These are phyloP conservation scores for Botrylloides violaceus DNA, from an alignment of 23 tunicate genomes.

Conservation along the genomic window DNA sequence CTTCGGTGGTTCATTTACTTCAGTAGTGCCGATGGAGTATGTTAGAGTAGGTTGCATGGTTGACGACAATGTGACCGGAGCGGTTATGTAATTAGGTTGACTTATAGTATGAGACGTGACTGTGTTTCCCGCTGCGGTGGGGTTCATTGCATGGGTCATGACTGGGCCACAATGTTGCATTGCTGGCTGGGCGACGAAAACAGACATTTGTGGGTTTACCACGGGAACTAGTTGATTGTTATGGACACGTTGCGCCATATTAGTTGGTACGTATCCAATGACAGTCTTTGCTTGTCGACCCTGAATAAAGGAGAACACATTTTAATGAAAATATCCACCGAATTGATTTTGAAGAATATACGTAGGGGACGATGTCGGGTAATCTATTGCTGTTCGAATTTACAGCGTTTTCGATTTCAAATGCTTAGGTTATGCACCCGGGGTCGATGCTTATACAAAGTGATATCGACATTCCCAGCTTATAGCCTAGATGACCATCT, in stretches of 20 bases:
- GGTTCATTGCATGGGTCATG: too few relatives aligned
- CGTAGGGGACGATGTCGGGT: too few relatives aligned
- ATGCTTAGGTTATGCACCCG: too few relatives aligned
- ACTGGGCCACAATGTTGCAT: neutral
- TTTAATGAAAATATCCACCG: too few relatives aligned
- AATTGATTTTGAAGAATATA: too few relatives aligned
- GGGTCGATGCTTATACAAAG: too few relatives aligned
- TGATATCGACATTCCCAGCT: too few relatives aligned
- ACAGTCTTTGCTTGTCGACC: conserved; percentile 39
- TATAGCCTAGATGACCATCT: too few relatives aligned
- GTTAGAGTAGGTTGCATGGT: conserved; percentile 66
- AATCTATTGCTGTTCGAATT: too few relatives aligned
- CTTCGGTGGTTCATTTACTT: conserved; percentile 5
- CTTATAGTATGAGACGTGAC: neutral
- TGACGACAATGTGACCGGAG: conserved; percentile 37
- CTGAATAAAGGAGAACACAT: too few relatives aligned
- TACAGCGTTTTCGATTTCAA: too few relatives aligned
- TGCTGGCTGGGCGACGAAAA: neutral
- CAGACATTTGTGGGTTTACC: neutral
- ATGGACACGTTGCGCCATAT: neutral
- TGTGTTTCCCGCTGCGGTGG: neutral
- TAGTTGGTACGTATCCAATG: conserved; percentile 9
- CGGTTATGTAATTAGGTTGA: conserved; percentile 6
- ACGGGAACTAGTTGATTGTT: neutral
- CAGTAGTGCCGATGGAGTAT: conserved; percentile 42